phyloP scores from a whole-genome alignment of 2,888 invertebrate genomes.

The Tiliacea citrago region DNA sequence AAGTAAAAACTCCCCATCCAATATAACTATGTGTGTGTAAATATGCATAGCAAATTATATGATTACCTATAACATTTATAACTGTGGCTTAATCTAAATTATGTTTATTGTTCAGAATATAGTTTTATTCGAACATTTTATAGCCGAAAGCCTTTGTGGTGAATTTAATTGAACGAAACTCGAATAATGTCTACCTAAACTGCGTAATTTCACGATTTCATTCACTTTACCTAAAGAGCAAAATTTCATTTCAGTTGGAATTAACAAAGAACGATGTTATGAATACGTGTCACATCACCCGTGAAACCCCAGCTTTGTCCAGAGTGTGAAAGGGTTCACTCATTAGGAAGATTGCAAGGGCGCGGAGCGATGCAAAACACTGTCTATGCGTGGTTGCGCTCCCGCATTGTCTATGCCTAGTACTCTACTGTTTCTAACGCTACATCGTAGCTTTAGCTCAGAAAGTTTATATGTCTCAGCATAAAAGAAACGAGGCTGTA shows the following conservation, averaged over 20 bases:
- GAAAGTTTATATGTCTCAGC: constrained; percentile 82
- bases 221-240: constrained; percentile 64
- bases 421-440: constrained; percentile 80
- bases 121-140: neutral
- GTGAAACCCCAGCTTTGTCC: constrained; percentile 88
- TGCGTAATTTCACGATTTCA: constrained; percentile 47
- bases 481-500: constrained; percentile 81
- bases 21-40: neutral
- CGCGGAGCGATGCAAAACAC: constrained; percentile 81
- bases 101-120: constrained; percentile 5
- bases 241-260: constrained; percentile 78
- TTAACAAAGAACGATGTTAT: constrained; percentile 83
- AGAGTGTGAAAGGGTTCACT: constrained; percentile 90
- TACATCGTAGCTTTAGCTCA: constrained; percentile 76
- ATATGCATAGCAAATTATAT: constrained; percentile 20
- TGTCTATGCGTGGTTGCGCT: constrained; percentile 80
- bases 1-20: neutral
- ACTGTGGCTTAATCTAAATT: neutral
- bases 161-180: constrained; percentile 1
- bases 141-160: neutral
- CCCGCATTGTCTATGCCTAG: constrained; percentile 81
- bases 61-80: neutral
- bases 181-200: neutral
- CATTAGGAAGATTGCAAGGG: constrained; percentile 91
- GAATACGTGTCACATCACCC: constrained; percentile 88